Conservation (phyloP, 2,797 vertebrate genomes). For the Sebastes itinus region DNA sequence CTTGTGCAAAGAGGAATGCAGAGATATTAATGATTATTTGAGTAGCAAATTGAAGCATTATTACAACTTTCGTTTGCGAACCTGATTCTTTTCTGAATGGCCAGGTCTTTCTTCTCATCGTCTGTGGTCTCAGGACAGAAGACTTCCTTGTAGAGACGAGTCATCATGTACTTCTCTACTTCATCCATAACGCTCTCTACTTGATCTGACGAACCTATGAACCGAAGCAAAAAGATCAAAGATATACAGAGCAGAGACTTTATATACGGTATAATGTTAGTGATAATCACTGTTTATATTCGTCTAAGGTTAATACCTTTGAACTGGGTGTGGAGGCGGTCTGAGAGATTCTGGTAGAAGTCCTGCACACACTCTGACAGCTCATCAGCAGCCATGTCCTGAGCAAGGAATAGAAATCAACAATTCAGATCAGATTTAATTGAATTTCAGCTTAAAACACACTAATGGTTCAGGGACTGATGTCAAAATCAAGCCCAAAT, state of each 20-base stretch:
- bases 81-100: slow-evolving; percentile 95
- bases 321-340: slow-evolving; percentile 91
- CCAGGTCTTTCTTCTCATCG: slow-evolving; percentile 97
- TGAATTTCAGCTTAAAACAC: not conserved
- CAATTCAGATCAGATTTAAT: not conserved
- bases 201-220: slow-evolving; percentile 89
- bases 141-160: slow-evolving; percentile 94
- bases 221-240: not conserved
- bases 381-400: slow-evolving; percentile 94
- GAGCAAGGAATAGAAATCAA: not conserved
- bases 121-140: slow-evolving; percentile 98
- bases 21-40: not conserved
- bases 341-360: slow-evolving; percentile 95
- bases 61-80: slow-evolving; percentile 44
- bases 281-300: not conserved
- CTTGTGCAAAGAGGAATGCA: not conserved
- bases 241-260: not conserved
- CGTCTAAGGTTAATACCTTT: slow-evolving; percentile 75
- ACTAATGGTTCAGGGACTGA: not conserved
- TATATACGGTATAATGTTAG: not conserved
- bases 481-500: not conserved
- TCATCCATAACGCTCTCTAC: slow-evolving; percentile 96
- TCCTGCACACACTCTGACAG: slow-evolving; percentile 95
- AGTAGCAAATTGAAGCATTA: not conserved
- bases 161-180: slow-evolving; percentile 98